These are phyloP conservation scores for Brachionus asplanchnoidis DNA, from an alignment of 1,140 invertebrate species.

Conservation along the genomic window DNA sequence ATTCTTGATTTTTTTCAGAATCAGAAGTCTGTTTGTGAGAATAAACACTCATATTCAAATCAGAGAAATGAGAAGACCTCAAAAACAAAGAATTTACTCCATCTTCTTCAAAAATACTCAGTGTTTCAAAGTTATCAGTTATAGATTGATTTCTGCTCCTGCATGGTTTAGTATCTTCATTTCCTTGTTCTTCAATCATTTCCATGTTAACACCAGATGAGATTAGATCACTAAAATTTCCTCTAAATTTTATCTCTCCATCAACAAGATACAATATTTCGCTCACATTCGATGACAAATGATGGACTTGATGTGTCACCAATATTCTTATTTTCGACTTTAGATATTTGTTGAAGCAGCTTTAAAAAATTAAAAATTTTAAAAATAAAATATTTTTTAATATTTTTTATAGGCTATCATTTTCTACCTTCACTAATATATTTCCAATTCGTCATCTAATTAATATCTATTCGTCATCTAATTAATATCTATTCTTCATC, in stretches of 20 bases:
- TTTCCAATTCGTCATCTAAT: too few species aligned
- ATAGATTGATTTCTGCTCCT: not conserved
- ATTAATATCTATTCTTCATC: too few species aligned
- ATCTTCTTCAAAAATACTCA: not conserved
- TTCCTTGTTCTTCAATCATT: slow-evolving; percentile 20
- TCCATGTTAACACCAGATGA: not conserved
- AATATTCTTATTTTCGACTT: slow-evolving; percentile 70
- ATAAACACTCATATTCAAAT: not conserved
- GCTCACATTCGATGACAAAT: slow-evolving; percentile 68
- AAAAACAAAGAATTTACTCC: slow-evolving; percentile 44
- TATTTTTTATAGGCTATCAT: too few species aligned
- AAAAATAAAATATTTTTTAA: too few species aligned
- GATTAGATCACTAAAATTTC: not conserved
- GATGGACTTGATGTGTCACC: slow-evolving; percentile 79
- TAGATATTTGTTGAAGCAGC: slow-evolving; percentile 63
- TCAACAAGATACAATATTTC: slow-evolving; percentile 73
- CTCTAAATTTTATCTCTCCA: slow-evolving; percentile 44
- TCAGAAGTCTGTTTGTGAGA: not conserved
- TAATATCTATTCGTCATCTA: too few species aligned
- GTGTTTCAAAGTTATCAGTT: not conserved
- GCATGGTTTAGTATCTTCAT: not conserved
- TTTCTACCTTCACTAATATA: too few species aligned
- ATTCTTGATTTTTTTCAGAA: not conserved
- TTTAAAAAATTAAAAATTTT: too few species aligned
- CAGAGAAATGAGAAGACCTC: slow-evolving; percentile 3